Percentiles rank a stretch among this genome's conserved stretches.
phyloP scores from a whole-genome alignment of 2,888 invertebrate species.

The Choristoneura rosaceana region DNA sequence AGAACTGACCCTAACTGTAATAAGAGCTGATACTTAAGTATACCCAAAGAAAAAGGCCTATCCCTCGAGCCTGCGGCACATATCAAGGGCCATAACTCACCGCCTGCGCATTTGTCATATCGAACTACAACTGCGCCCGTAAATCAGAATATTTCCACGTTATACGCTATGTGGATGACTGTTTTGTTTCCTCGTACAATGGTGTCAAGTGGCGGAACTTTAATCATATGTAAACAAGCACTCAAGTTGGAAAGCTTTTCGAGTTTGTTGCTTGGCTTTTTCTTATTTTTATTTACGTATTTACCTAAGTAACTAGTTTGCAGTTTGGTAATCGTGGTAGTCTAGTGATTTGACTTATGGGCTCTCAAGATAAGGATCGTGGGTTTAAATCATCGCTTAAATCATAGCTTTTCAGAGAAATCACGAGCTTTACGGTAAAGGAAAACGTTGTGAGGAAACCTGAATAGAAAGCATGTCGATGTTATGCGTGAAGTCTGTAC shows the following conservation, averaged over 20 bases:
- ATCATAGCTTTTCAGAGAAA: no score
- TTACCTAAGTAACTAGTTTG: no score
- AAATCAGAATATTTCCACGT: slow-evolving; percentile 16
- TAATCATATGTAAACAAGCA: slow-evolving; percentile 6
- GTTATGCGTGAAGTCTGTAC: no score
- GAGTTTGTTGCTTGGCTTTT: background rate
- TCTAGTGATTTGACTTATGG: no score
- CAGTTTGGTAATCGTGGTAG: no score
- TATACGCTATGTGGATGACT: slow-evolving; percentile 7
- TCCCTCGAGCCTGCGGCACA: slow-evolving; percentile 14
- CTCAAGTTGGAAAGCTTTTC: background rate
- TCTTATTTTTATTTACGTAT: no score
- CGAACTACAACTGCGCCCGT: slow-evolving; percentile 20
- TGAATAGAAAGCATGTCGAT: no score
- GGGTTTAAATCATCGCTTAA: no score
- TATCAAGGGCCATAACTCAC: slow-evolving; percentile 31
- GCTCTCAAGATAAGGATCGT: no score
- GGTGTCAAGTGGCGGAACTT: slow-evolving; percentile 17
- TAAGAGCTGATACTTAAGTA: background rate
- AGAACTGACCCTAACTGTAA: background rate
- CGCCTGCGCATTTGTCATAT: slow-evolving; percentile 32
- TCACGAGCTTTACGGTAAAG: no score
- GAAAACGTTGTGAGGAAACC: no score
- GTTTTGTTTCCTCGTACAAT: slow-evolving; percentile 19
- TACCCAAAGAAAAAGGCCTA: slow-evolving; percentile 13